phyloP scores from a whole-genome alignment of 1,140 invertebrate genomes.

The Drosophila aff. region DNA sequence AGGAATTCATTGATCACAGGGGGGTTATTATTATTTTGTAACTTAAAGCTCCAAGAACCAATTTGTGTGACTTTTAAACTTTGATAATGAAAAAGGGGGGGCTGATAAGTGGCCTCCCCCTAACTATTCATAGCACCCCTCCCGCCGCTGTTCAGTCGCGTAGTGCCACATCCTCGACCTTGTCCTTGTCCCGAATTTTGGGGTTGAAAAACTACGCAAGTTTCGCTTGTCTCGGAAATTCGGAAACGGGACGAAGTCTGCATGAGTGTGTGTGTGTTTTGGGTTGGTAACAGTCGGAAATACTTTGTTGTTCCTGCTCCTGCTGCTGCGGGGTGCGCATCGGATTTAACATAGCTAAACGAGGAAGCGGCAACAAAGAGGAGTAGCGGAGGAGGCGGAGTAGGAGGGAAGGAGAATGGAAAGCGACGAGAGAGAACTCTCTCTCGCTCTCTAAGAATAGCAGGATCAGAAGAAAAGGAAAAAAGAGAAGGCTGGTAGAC shows the following conservation, averaged over 20 bases:
- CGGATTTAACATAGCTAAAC: conserved; percentile 48
- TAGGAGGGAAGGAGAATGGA: not conserved
- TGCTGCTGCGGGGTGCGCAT: conserved; percentile 56
- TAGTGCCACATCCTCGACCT: conserved; percentile 48
- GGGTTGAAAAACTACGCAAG: conserved; percentile 68
- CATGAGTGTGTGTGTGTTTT: conserved; percentile 7
- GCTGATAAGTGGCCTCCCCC: not conserved
- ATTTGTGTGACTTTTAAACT: too few species aligned
- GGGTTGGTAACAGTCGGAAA: conserved; percentile 64
- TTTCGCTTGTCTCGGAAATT: conserved; percentile 40
- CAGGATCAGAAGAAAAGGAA: not conserved
- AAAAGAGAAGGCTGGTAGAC: not conserved
- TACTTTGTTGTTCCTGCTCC: conserved; percentile 29
- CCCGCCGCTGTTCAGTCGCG: conserved; percentile 9
- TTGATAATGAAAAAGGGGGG: too few species aligned
- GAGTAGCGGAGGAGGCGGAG: conserved; percentile 1
- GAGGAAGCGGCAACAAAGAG: conserved; percentile 27
- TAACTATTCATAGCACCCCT: not conserved
- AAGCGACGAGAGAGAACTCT: not conserved
- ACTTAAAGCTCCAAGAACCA: not conserved
- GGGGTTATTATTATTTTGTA: not conserved
- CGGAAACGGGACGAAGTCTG: conserved; percentile 55
- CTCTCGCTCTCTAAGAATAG: too few species aligned
- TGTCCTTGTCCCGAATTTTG: conserved; percentile 52
- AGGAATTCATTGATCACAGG: not conserved